Percentiles rank a stretch among this genome's conserved stretches.
phyloP scores from a whole-genome alignment of 2,888 invertebrate genomes.

The Volucella inanis region DNA sequence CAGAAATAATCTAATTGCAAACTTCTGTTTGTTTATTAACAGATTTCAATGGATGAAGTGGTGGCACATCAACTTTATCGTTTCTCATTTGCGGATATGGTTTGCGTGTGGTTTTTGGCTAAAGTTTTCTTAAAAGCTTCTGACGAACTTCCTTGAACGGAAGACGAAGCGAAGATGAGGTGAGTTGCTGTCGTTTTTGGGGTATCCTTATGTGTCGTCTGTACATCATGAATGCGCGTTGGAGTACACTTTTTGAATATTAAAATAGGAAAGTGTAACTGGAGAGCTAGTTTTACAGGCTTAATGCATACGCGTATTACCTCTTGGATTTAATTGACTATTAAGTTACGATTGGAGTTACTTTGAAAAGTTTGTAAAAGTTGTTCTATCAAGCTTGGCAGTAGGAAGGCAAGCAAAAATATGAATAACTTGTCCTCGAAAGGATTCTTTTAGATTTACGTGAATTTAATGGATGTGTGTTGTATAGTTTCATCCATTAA shows the following conservation, averaged over 20 bases:
- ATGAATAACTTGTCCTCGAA: neutral
- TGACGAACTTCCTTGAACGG: slow-evolving; percentile 33
- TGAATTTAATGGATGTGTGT: slow-evolving; percentile 37
- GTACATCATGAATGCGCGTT: slow-evolving; percentile 37
- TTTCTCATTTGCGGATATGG: slow-evolving; percentile 71
- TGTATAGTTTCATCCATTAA: slow-evolving; percentile 11
- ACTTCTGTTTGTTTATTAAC: slow-evolving; percentile 75
- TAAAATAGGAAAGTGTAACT: slow-evolving; percentile 47
- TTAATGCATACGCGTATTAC: slow-evolving; percentile 72
- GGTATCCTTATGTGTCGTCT: slow-evolving; percentile 41
- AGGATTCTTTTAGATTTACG: slow-evolving; percentile 44
- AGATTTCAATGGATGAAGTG: slow-evolving; percentile 73
- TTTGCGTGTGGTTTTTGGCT: slow-evolving; percentile 41
- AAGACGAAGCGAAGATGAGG: slow-evolving; percentile 37
- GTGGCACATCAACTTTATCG: slow-evolving; percentile 74
- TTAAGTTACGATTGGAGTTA: slow-evolving; percentile 72
- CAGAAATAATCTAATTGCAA: slow-evolving; percentile 74
- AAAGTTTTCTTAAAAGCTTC: slow-evolving; percentile 72
- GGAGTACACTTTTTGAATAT: slow-evolving; percentile 65
- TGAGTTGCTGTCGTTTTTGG: slow-evolving; percentile 29
- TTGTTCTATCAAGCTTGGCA: slow-evolving; percentile 3
- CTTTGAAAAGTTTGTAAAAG: slow-evolving; percentile 63
- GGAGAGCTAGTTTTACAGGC: slow-evolving; percentile 36
- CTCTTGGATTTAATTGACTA: slow-evolving; percentile 71
- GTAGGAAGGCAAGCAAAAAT: neutral